Percentiles rank a stretch among this genome's conserved stretches.
phyloP scores from a whole-genome alignment of 2,797 vertebrate species.

The Sphaeramia orbicularis region DNA sequence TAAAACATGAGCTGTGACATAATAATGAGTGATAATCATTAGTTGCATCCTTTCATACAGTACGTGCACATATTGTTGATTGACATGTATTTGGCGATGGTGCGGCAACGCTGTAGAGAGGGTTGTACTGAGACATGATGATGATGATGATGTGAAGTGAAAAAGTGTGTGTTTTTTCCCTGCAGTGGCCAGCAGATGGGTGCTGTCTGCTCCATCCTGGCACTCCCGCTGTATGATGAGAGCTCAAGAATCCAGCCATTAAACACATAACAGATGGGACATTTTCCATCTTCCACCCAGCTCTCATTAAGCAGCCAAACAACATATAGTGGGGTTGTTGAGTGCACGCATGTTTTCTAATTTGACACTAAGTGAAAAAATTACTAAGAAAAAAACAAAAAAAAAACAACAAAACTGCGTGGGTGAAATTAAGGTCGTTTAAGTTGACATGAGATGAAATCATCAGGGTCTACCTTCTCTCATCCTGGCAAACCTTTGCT shows the following conservation, averaged over 20 bases:
- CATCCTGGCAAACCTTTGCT: too few species aligned
- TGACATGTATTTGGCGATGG: conserved; percentile 2
- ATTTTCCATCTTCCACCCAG: conserved; percentile 55
- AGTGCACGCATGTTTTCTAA: conserved; percentile 59
- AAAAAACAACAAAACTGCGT: not conserved
- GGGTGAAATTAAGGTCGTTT: conserved; percentile 54
- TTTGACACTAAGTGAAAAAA: conserved; percentile 38
- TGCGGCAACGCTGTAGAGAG: conserved; percentile 31
- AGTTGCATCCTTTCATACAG: too few species aligned
- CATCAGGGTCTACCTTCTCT: conserved; percentile 31
- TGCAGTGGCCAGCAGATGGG: conserved; percentile 80
- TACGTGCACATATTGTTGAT: too few species aligned
- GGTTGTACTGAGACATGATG: conserved; percentile 41
- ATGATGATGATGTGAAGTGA: conserved; percentile 66
- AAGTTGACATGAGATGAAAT: conserved; percentile 49
- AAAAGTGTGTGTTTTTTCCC: conserved; percentile 41
- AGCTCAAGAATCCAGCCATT: conserved; percentile 74
- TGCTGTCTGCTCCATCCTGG: conserved; percentile 75
- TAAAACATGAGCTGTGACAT: too few species aligned
- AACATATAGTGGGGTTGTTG: conserved; percentile 66
- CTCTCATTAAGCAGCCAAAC: conserved; percentile 69
- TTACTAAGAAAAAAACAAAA: conserved; percentile 6
- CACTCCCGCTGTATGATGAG: conserved; percentile 64
- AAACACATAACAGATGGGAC: conserved; percentile 77
- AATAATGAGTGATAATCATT: too few species aligned